Evolutionary conservation across 1,140 invertebrate genomes (phyloP).

Genomic region (Polyergus mexicanus): DNA sequence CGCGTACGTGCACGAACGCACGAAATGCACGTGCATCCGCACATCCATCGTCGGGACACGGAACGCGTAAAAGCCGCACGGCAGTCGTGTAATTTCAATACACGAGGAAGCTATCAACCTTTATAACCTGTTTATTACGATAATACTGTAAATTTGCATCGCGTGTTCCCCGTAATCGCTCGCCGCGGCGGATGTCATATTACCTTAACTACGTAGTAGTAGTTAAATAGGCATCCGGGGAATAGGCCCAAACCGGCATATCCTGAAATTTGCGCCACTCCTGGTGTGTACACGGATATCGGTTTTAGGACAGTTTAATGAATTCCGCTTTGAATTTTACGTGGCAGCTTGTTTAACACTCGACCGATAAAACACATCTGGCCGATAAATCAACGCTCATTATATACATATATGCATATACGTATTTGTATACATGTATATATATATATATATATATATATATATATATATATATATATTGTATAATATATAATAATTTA

Average conservation of each 20-base stretch:
- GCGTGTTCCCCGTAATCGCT: slow-evolving; percentile 76
- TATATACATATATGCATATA: neutral
- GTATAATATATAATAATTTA: neutral
- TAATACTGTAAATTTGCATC: slow-evolving; percentile 81
- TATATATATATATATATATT: slow-evolving; percentile 23
- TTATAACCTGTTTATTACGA: slow-evolving; percentile 83
- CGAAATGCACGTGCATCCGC: neutral
- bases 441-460: neutral
- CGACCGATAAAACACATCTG: slow-evolving; percentile 17
- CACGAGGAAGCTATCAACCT: slow-evolving; percentile 78
- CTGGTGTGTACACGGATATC: slow-evolving; percentile 53
- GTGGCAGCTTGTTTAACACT: slow-evolving; percentile 29
- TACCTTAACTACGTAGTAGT: slow-evolving; percentile 76
- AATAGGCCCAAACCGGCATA: slow-evolving; percentile 67
- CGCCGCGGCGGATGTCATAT: slow-evolving; percentile 75
- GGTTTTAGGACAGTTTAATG: slow-evolving; percentile 63
- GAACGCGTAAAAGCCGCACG: slow-evolving; percentile 59
- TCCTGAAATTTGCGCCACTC: slow-evolving; percentile 64
- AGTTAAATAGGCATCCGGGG: slow-evolving; percentile 74
- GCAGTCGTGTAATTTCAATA: slow-evolving; percentile 76
- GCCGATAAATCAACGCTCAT: slow-evolving; percentile 37
- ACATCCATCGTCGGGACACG: neutral
- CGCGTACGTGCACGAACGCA: slow-evolving; percentile 1
- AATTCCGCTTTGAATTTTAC: slow-evolving; percentile 64
- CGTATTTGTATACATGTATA: neutral